Evolutionary conservation across 2,888 invertebrate species (phyloP), one percentile per base, ranked within the genome.

Genomic region (Drosophila macrospina): DNA sequence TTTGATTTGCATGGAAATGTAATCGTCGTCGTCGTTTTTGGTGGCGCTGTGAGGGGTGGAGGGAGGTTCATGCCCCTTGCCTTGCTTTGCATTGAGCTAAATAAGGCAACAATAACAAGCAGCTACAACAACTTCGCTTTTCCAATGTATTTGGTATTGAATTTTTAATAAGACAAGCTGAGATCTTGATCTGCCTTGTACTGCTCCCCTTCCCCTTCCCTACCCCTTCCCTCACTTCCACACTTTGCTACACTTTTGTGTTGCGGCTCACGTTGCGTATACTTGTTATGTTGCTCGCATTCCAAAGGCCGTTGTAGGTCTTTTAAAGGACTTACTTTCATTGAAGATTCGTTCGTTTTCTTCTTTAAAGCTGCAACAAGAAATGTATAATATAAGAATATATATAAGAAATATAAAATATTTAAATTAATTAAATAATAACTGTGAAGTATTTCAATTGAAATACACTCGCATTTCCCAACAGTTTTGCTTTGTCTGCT

Each of bases 1-100:
- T 86, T 86, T 88, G 88, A 85, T 88, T 86, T 86, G 88, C 88
- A 86, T 86, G 84, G 73, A 86, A 86, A 86, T 86, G 85, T 88
- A 81, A 86, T 84, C 76, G 85, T 71, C 39, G 74, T 44, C 61
- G 70, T 62, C 16, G 39, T 2, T 3, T n/a, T n/a, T n/a, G n/a
- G n/a, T n/a, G n/a, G n/a, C n/a, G n/a, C n/a, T n/a, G n/a, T n/a
- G n/a, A n/a, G n/a, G n/a, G n/a, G n/a, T n/a, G n/a, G n/a, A n/a
- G n/a, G n/a, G n/a, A 48, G 39, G 45, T 52, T 55, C 56, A 64
- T 65, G 34, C 5, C 54, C 5, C 28, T n/a, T n/a, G 20, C 26
- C 32, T 6, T 7, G 26, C 28, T 11, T 16, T 51, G 51, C 51
- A 28, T 39, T 44, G 30, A 16, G 32, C 54, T 26, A 39, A 57